Percentiles rank a stretch among this genome's conserved stretches.
Conservation (phyloP, 2,113 vertebrate genomes). For the Romanogobio albipinnatus region DNA sequence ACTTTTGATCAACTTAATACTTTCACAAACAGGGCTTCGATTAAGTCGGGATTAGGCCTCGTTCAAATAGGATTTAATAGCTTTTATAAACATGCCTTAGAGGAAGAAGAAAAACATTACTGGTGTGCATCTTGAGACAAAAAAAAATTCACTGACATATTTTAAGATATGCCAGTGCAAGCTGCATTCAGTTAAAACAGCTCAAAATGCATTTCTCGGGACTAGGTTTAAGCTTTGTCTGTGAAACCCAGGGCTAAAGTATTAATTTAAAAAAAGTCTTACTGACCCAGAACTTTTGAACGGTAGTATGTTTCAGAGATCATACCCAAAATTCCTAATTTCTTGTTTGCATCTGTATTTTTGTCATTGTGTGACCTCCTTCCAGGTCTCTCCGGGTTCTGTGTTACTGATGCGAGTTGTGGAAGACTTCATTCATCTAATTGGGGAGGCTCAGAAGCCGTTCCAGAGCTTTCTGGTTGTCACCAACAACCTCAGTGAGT, state of each 20-base stretch:
- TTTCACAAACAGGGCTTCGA: too few relatives aligned
- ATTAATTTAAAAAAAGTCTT: background rate
- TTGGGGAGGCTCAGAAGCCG: constrained; percentile 88
- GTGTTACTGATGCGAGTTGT: constrained; percentile 93
- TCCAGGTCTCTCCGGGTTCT: constrained; percentile 90
- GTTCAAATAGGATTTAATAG: too few relatives aligned
- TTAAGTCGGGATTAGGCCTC: too few relatives aligned
- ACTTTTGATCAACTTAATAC: too few relatives aligned
- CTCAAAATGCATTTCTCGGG: too few relatives aligned
- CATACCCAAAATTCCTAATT: background rate
- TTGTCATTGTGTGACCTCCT: background rate
- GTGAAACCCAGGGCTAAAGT: background rate
- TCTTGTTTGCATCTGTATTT: background rate
- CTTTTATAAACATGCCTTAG: too few relatives aligned
- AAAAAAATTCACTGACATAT: too few relatives aligned
- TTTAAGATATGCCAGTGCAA: too few relatives aligned
- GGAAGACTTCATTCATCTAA: constrained; percentile 97
- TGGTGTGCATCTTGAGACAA: too few relatives aligned
- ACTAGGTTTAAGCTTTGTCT: too few relatives aligned
- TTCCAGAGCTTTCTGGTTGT: constrained; percentile 97
- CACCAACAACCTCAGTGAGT: constrained; percentile 94
- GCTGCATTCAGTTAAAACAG: too few relatives aligned
- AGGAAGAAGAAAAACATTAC: too few relatives aligned
- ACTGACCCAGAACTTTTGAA: background rate
- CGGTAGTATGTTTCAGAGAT: background rate